A percentile compares a stretch with the other conserved stretches of the same genome.
Evolutionary conservation across 2,113 vertebrate species (phyloP).

Genomic region (Campylomormyrus numenius): DNA sequence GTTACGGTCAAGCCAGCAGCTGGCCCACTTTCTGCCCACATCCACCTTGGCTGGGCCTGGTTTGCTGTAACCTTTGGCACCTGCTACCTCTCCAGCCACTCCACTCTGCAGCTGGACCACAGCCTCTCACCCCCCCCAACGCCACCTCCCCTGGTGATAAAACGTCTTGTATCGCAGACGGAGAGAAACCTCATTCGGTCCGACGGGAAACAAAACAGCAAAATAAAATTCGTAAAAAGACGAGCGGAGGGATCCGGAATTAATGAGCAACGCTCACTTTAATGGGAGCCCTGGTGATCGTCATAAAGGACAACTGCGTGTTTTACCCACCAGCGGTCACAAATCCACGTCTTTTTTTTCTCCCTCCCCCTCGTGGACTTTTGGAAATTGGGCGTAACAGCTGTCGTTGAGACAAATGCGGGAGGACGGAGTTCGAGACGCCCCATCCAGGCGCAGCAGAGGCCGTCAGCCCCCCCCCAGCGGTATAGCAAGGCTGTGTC

Average conservation of each 20-base stretch:
- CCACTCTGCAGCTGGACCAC: too few species aligned
- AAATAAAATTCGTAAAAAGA: constrained; percentile 30
- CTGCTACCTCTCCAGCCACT: background rate
- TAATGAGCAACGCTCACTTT: constrained; percentile 32
- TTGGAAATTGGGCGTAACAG: constrained; percentile 20
- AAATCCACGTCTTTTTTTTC: background rate
- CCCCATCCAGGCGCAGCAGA: constrained; percentile 11
- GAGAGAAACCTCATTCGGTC: constrained; percentile 5
- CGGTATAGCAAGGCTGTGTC: background rate
- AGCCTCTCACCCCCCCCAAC: background rate
- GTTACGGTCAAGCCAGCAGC: background rate
- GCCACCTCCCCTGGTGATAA: background rate
- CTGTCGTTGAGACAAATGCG: constrained; percentile 45
- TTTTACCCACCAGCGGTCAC: constrained; percentile 29
- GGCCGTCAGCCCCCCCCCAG: background rate
- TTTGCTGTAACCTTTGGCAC: background rate
- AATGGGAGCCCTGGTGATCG: constrained; percentile 29
- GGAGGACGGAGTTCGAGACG: constrained; percentile 36
- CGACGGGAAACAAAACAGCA: constrained; percentile 16
- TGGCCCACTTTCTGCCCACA: background rate
- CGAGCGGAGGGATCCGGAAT: constrained; percentile 32
- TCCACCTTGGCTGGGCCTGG: background rate
- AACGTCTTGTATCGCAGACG: constrained; percentile 22
- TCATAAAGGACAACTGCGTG: constrained; percentile 40
- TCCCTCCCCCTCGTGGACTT: background rate